Conservation (phyloP, 1,140 invertebrate genomes). For the Ylistrum balloti region DNA sequence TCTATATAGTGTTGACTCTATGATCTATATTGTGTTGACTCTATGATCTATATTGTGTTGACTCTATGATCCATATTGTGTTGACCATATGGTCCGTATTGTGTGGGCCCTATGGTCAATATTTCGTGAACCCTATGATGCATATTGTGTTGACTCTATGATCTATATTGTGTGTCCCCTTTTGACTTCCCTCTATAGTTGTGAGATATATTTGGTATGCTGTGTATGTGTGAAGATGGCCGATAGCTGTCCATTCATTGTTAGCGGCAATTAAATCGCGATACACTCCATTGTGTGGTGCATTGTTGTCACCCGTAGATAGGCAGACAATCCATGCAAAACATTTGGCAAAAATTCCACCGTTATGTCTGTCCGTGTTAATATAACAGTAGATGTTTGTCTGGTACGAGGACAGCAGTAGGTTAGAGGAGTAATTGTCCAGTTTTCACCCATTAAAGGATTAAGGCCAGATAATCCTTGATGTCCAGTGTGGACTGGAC, state of each 20-base stretch:
- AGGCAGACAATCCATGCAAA: background rate
- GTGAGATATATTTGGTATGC: background rate
- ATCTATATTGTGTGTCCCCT: background rate
- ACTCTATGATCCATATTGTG: background rate
- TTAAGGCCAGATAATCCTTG: background rate
- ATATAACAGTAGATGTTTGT: constrained; percentile 9
- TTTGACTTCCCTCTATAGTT: background rate
- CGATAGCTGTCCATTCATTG: constrained; percentile 21
- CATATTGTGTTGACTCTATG: background rate
- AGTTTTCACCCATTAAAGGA: background rate
- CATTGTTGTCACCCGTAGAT: constrained; percentile 3
- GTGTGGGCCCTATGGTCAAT: background rate
- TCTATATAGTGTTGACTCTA: background rate
- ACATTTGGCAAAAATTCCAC: constrained; percentile 20
- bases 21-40: background rate
- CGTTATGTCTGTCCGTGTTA: constrained; percentile 1
- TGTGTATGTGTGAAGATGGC: constrained; percentile 36
- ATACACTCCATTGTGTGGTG: background rate
- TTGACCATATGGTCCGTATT: background rate
- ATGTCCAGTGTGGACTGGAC: background rate
- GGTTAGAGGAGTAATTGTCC: background rate
- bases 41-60: background rate
- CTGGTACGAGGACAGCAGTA: background rate
- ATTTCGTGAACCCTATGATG: background rate
- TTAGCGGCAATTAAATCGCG: background rate